Conservation (phyloP, 2,113 vertebrate genomes). For the Garra rufa region DNA sequence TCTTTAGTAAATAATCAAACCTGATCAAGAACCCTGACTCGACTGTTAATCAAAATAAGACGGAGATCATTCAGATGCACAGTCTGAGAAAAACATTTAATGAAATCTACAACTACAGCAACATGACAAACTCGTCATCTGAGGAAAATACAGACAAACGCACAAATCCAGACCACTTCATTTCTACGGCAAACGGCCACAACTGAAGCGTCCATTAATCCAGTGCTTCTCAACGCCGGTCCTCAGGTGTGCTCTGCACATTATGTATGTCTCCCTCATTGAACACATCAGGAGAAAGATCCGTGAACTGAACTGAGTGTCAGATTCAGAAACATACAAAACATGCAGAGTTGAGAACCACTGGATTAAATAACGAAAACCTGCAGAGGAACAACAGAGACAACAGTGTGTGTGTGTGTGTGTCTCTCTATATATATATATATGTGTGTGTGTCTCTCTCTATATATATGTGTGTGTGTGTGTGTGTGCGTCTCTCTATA, state of each 20-base stretch:
- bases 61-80: neutral
- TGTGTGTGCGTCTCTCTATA: too few relatives aligned
- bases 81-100: slow-evolving; percentile 28
- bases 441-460: too few relatives aligned
- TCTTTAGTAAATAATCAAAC: neutral
- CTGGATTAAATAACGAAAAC: too few relatives aligned
- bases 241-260: too few relatives aligned
- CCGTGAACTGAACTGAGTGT: too few relatives aligned
- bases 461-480: neutral
- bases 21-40: neutral
- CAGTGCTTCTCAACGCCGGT: too few relatives aligned
- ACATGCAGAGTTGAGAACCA: too few relatives aligned
- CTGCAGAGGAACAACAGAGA: neutral
- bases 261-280: too few relatives aligned
- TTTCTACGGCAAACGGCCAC: neutral
- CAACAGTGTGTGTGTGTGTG: neutral
- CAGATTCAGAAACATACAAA: too few relatives aligned
- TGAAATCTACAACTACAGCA: neutral
- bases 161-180: neutral
- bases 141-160: neutral
- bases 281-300: too few relatives aligned
- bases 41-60: neutral
- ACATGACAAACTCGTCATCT: neutral
- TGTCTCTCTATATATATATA: too few relatives aligned
- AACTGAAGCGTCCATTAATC: neutral